Conservation (phyloP, 2,797 vertebrate species). For the Parauchenoglanis punctatus region DNA sequence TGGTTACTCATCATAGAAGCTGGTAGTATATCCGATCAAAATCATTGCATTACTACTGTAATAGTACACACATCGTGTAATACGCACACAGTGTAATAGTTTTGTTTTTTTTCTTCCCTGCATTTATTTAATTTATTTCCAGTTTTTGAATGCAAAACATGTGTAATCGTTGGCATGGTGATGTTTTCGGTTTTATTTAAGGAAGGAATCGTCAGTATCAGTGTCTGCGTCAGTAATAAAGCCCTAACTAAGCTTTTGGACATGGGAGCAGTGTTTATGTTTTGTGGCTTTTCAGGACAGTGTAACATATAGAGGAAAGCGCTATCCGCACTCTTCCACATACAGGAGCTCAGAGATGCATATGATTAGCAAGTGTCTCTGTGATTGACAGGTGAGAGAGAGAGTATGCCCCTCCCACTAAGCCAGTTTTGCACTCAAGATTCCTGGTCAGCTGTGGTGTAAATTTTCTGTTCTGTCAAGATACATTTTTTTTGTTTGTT, state of each 20-base stretch:
- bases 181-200: neutral
- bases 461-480: neutral
- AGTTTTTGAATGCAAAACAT: neutral
- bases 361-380: neutral
- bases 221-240: slow-evolving; percentile 12
- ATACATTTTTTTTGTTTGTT: neutral
- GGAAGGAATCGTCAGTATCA: neutral
- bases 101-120: too few relatives aligned
- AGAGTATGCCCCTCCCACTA: neutral
- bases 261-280: neutral
- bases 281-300: neutral
- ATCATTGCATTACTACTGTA: neutral
- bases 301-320: neutral
- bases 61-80: neutral
- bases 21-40: neutral
- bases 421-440: too few relatives aligned
- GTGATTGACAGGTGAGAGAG: neutral
- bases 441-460: neutral
- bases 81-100: neutral
- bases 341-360: neutral
- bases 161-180: neutral
- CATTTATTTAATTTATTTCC: too few relatives aligned
- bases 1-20: neutral
- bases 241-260: neutral
- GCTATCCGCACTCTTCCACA: neutral